Evolutionary conservation across 2,797 vertebrate species (phyloP).

Genomic region (Sciurus vulgaris): DNA sequence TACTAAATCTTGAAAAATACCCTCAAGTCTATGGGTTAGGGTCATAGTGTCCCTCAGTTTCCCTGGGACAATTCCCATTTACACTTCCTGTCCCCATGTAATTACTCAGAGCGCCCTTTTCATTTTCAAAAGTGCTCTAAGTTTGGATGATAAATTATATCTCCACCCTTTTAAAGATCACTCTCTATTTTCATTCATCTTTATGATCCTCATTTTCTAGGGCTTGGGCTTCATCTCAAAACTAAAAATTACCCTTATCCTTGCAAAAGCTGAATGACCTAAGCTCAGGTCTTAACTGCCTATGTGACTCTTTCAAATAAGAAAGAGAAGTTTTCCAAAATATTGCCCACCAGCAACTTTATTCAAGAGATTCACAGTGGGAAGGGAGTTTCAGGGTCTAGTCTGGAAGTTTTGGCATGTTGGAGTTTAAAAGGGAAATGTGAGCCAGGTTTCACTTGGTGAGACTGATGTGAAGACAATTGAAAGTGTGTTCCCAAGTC

Average conservation of each 20-base stretch:
- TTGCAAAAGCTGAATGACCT: background rate
- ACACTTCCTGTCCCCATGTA: background rate
- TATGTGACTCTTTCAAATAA: background rate
- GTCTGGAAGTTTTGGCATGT: background rate
- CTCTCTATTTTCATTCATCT: background rate
- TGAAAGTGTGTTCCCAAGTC: background rate
- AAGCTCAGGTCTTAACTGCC: background rate
- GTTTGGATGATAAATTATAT: background rate
- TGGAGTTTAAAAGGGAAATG: background rate
- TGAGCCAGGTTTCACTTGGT: background rate
- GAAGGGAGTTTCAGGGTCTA: background rate
- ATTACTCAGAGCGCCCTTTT: background rate
- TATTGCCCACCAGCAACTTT: background rate
- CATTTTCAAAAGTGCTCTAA: background rate
- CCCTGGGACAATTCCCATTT: background rate
- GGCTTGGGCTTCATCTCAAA: background rate
- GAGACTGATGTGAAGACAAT: background rate
- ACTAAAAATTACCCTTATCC: conserved; percentile 21
- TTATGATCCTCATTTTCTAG: background rate
- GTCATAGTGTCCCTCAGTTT: background rate
- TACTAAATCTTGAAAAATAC: conserved; percentile 47
- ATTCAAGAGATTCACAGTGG: background rate
- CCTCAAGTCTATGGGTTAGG: background rate
- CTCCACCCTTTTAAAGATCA: background rate
- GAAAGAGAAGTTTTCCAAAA: conserved; percentile 39